A percentile compares a stretch with the other conserved stretches of the same genome.
phyloP scores from a whole-genome alignment of 2,797 vertebrate species.

The Parotocinclus haroldoi region DNA sequence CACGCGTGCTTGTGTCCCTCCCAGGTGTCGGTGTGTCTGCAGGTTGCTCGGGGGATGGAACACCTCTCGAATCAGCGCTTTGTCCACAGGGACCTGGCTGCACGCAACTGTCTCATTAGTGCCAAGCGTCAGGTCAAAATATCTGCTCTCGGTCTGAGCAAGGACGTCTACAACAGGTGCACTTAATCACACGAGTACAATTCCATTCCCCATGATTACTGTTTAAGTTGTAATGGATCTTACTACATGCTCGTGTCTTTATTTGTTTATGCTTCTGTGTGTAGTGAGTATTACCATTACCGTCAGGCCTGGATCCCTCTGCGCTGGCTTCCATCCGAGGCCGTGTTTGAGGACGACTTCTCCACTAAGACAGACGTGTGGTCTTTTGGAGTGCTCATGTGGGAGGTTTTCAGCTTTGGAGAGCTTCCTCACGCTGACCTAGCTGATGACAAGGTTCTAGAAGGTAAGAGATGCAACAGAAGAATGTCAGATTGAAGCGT shows the following conservation, averaged over 20 bases:
- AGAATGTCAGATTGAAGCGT: too few relatives aligned
- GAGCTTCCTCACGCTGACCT: conserved; percentile 76
- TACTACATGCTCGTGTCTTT: too few relatives aligned
- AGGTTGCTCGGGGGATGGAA: conserved; percentile 83
- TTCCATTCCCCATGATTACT: too few relatives aligned
- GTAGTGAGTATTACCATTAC: conserved; percentile 83
- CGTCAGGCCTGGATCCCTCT: conserved; percentile 83
- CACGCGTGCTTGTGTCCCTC: conserved; percentile 3
- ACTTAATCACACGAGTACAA: neutral
- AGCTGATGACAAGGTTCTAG: conserved; percentile 76
- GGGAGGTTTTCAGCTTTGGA: conserved; percentile 82
- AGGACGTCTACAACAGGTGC: conserved; percentile 85
- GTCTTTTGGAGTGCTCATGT: conserved; percentile 86
- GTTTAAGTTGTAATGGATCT: too few relatives aligned
- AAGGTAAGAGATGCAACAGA: conserved; percentile 62
- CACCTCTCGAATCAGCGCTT: conserved; percentile 82
- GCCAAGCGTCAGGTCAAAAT: conserved; percentile 80
- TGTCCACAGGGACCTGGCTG: conserved; percentile 78
- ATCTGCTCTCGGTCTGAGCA: conserved; percentile 79
- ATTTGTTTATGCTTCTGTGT: neutral
- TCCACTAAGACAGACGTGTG: conserved; percentile 85
- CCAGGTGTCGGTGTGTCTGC: conserved; percentile 80
- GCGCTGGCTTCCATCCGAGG: conserved; percentile 83
- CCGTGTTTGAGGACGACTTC: conserved; percentile 81
- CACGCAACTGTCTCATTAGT: conserved; percentile 80